phyloP scores from a whole-genome alignment of 2,888 invertebrate genomes.

The Parthenolecanium corni region DNA sequence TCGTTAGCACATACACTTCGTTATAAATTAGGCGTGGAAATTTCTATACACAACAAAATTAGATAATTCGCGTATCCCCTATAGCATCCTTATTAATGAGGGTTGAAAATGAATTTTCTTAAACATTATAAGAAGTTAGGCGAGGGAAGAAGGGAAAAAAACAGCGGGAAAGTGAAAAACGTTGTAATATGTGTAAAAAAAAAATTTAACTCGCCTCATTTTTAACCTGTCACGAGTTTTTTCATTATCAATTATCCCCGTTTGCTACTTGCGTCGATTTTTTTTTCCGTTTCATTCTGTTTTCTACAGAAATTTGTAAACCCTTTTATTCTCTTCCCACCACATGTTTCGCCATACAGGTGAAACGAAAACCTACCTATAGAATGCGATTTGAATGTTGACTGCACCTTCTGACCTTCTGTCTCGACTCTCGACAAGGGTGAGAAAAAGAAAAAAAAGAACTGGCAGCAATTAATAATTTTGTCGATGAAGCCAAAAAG shows the following conservation, averaged over 20 bases:
- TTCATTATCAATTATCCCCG: constrained; percentile 9
- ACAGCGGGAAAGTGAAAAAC: constrained; percentile 18
- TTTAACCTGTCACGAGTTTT: constrained; percentile 11
- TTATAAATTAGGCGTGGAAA: constrained; percentile 14
- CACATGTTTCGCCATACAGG: background rate
- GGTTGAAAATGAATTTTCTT: background rate
- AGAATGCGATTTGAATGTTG: too few relatives aligned
- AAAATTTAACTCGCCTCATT: constrained; percentile 18
- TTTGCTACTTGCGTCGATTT: constrained; percentile 12
- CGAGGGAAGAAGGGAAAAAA: background rate
- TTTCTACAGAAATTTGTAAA: background rate
- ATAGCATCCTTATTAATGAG: background rate
- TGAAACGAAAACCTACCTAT: background rate
- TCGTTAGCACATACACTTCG: background rate
- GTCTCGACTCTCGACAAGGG: too few relatives aligned
- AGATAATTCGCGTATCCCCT: constrained; percentile 12
- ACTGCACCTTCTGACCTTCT: too few relatives aligned
- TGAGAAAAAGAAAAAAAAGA: too few relatives aligned
- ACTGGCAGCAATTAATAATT: too few relatives aligned
- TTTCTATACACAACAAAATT: background rate
- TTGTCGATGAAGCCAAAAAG: too few relatives aligned
- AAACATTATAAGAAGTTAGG: background rate
- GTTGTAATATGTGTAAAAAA: background rate
- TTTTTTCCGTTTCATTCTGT: background rate
- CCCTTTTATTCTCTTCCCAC: constrained; percentile 8